Conservation (phyloP, 2,888 invertebrate species). For the Rutpela maculata region DNA sequence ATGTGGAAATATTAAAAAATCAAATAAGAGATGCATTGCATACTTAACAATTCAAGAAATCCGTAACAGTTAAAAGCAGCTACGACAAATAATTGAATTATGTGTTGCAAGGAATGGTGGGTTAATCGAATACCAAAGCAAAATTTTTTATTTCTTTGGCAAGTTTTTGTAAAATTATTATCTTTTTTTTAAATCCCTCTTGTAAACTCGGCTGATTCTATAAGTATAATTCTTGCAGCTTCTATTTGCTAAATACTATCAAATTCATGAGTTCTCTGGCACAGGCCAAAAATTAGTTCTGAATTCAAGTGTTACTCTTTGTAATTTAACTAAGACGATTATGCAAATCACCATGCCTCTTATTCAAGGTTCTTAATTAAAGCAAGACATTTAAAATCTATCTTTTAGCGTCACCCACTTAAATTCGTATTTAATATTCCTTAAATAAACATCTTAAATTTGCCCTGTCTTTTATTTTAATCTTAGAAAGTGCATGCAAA, state of each 20-base stretch:
- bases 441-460: slow-evolving; percentile 10
- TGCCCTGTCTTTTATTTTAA: slow-evolving; percentile 10
- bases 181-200: too few species aligned
- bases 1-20: too few species aligned
- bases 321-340: slow-evolving; percentile 19
- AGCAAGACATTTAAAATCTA: slow-evolving; percentile 51
- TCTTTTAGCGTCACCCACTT: slow-evolving; percentile 21
- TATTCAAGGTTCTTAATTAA: slow-evolving; percentile 53
- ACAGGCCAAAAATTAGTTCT: slow-evolving; percentile 6
- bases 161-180: too few species aligned
- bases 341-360: slow-evolving; percentile 39
- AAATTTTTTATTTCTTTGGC: too few species aligned
- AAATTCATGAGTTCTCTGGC: background rate
- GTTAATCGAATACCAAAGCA: too few species aligned
- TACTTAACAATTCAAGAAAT: too few species aligned
- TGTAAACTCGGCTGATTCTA: too few species aligned
- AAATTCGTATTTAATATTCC: slow-evolving; percentile 18
- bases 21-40: too few species aligned
- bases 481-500: background rate
- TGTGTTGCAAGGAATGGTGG: too few species aligned
- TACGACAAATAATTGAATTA: too few species aligned
- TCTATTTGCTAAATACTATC: background rate
- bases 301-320: background rate
- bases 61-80: too few species aligned
- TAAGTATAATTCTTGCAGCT: background rate